Evolutionary conservation across 2,113 vertebrate species (phyloP), one percentile per base, ranked within the genome.

Genomic region (Cyanistes caeruleus): DNA sequence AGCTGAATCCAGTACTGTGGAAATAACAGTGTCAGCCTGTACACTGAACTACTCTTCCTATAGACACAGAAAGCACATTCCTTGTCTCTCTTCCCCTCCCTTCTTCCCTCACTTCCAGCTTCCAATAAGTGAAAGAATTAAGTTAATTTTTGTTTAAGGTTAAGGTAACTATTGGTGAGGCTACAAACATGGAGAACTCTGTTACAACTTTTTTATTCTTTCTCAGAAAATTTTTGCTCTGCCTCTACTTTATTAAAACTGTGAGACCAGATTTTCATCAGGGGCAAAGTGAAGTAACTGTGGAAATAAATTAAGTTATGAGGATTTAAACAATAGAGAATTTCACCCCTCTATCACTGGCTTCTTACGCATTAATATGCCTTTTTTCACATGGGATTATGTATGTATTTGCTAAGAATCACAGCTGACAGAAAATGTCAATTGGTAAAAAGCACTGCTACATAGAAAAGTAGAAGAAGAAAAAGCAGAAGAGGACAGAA

Each of bases 341-440:
- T 78, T 77, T 92, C 27, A 78, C 8, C n/a, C 14, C 21, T 78
- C 20, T 78, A n/a, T 58, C 37, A 16, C 25, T 81, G 37, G 18
- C 25, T n/a, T 70, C 10, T 75, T 53, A 83, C 1, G 2, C 27
- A 67, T 4, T 3, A 22, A 8, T 59, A 56, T 0, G 1, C 9
- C 7, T 64, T 37, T 84, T 51, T 73, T 14, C 15, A 39, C 24
- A 37, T 56, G 28, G 27, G 27, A 60, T 75, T 78, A 63, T 52
- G 4, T 25, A 80, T 0, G 0, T 63, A 59, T 88, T 91, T 91
- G 16, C 58, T 69, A 69, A 89, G 56, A 73, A 74, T 59, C 23
- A 60, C 4, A 27, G 41, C 20, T 80, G 63, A 86, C 5, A 39
- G 25, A 87, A 89, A 86, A 84, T 37, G 3, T 17, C 31, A 83